Base-by-base conservation (phyloP, 2,888 invertebrate species). In the Trachelus stipa region DNA sequence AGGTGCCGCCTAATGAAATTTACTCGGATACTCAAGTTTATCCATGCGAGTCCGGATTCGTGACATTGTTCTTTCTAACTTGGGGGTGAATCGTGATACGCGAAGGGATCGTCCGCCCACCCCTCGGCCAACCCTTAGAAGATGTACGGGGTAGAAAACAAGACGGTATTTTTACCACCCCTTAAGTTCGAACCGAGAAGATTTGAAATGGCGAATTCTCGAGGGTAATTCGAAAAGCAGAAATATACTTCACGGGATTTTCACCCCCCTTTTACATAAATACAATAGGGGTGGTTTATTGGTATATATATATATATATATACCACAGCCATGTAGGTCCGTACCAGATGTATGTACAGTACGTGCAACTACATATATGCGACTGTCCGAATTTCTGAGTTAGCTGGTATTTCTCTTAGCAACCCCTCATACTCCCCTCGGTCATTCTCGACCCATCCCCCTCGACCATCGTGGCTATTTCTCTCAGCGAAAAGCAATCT, bases 1-100 rank as follows among this genome's bases (percentile, higher is more conserved):
- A 79, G 79, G 40, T 40, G 40, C 76, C 76, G 81, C 83, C 80
- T 77, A 77, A 77, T 74, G 74, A 77, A 77, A 77, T 15, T 40
- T 15, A 40, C 40, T 40, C 15, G 40, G 6, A 2, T 15, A 15
- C 15, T 40, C 40, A 40, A 40, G 15, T 15, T 40, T 40, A 40
- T 6, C 40, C 40, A 40, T 4, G 40, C 15, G 40, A 6, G 15
- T 40, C 15, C 4, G 15, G 1, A 15, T 1, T 15, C 40, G 40
- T 40, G 15, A 40, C 40, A 40, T 40, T 40, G 15, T 15, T 40
- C 15, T 40, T 40, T 4, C 40, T 40, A 15, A 6, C 6, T 15
- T 6, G 15, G 15, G 15, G 40, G 1, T 40, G 40, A 40, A 40
- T 40, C 40, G 40, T 4, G 40, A 40, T 40, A 15, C 4, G 40